Percentiles rank a stretch among this genome's conserved stretches.
Conservation (phyloP, 2,113 vertebrate species). For the Tachycineta bicolor region DNA sequence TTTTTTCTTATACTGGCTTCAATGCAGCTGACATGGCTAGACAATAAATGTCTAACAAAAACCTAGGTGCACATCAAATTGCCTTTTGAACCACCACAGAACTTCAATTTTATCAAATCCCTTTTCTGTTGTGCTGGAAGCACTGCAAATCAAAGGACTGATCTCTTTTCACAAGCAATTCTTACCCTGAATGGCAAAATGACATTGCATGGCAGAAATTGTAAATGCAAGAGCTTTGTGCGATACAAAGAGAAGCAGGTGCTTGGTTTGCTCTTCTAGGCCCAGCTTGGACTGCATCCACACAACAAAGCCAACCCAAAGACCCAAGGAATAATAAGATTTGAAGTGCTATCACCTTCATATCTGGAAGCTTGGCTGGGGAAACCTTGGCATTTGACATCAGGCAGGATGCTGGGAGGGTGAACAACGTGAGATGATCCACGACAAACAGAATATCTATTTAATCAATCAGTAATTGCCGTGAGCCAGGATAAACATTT, state of each 20-base stretch:
- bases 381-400: not conserved
- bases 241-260: not conserved
- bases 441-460: not conserved
- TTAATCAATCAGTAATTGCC: not conserved
- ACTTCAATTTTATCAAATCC: not conserved
- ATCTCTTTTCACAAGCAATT: not conserved
- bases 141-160: not conserved
- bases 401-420: not conserved
- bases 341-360: not conserved
- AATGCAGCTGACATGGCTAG: not conserved
- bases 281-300: not conserved
- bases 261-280: not conserved
- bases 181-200: not conserved
- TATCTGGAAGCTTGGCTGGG: not conserved
- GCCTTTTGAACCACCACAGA: not conserved
- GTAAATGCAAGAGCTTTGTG: not conserved
- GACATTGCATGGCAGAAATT: not conserved
- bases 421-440: fast-evolving
- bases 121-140: not conserved
- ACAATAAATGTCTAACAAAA: not conserved
- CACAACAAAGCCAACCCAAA: not conserved
- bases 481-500: not conserved
- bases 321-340: not conserved
- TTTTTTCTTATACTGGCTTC: not conserved
- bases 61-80: not conserved